phyloP scores from a whole-genome alignment of 2,888 invertebrate genomes.

The Hyposoter dolosus region DNA sequence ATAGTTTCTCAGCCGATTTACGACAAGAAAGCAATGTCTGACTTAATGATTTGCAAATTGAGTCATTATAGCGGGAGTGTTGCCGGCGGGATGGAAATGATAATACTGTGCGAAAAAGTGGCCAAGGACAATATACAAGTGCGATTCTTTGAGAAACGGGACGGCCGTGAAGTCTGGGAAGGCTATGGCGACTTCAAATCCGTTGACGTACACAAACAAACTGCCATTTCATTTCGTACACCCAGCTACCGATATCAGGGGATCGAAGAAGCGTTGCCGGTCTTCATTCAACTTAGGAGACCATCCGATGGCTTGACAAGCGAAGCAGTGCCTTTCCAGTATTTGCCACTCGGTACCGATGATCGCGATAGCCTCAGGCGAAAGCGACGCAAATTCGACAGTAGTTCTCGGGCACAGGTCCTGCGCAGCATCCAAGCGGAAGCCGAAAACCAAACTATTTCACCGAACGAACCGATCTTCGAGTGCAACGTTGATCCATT shows the following conservation, averaged over 20 bases:
- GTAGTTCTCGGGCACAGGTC: conserved; percentile 24
- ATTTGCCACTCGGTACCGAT: conserved; percentile 79
- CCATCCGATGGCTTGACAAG: conserved; percentile 85
- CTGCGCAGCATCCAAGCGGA: conserved; percentile 45
- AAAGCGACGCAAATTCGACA: conserved; percentile 56
- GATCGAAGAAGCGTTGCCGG: conserved; percentile 83
- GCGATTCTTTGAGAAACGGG: conserved; percentile 86
- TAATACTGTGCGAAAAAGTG: conserved; percentile 87
- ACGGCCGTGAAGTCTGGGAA: conserved; percentile 86
- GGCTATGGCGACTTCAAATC: conserved; percentile 86
- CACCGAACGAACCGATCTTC: conserved; percentile 5
- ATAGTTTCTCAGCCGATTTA: conserved; percentile 87
- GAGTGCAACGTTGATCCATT: conserved; percentile 19
- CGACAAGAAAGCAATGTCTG: conserved; percentile 87
- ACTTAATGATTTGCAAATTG: conserved; percentile 86
- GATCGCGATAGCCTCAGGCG: conserved; percentile 43
- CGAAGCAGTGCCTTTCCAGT: conserved; percentile 86
- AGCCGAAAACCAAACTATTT: conserved; percentile 24
- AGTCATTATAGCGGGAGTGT: conserved; percentile 86
- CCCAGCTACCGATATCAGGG: conserved; percentile 81
- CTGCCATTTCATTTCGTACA: conserved; percentile 82
- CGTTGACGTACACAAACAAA: conserved; percentile 85
- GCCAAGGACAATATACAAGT: conserved; percentile 87
- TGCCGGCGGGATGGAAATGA: conserved; percentile 87
- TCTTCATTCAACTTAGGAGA: conserved; percentile 85